These are phyloP conservation scores for Octodon degus DNA, from an alignment of 2,113 vertebrate species.

Conservation along the genomic window DNA sequence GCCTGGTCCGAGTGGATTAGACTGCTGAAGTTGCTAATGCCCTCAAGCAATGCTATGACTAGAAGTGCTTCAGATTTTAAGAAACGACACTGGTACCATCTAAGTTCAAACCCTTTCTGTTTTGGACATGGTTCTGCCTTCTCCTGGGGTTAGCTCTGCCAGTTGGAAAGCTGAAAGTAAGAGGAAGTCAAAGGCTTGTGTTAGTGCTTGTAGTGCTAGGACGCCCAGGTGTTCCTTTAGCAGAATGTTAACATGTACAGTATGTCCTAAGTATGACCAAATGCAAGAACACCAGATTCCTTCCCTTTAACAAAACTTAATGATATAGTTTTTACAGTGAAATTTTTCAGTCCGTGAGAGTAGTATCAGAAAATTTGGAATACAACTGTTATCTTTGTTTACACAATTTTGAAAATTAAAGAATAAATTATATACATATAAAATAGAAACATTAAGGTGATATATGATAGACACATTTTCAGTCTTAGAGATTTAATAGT, in stretches of 20 bases:
- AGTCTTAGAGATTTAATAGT: neutral
- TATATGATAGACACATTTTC: neutral
- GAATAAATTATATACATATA: neutral
- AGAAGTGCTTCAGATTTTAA: neutral
- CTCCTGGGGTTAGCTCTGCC: neutral
- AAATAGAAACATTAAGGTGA: neutral
- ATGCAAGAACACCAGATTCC: neutral
- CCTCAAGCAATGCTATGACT: neutral
- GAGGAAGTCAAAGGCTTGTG: neutral
- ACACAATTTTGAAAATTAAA: constrained; percentile 3
- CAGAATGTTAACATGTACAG: neutral
- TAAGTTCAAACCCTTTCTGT: neutral
- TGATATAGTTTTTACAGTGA: neutral
- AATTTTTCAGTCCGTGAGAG: neutral
- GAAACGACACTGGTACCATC: neutral
- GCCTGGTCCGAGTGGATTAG: neutral
- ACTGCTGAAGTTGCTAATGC: neutral
- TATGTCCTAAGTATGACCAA: neutral
- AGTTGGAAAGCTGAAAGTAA: neutral
- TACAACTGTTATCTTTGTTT: neutral
- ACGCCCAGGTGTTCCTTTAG: neutral
- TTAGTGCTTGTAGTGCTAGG: neutral
- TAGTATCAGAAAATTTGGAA: constrained; percentile 15
- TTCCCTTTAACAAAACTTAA: constrained; percentile 18
- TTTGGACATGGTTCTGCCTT: neutral